A percentile compares a stretch with the other conserved stretches of the same genome.
Evolutionary conservation across 1,140 invertebrate species (phyloP).

Genomic region (Schmidtea mediterranea): DNA sequence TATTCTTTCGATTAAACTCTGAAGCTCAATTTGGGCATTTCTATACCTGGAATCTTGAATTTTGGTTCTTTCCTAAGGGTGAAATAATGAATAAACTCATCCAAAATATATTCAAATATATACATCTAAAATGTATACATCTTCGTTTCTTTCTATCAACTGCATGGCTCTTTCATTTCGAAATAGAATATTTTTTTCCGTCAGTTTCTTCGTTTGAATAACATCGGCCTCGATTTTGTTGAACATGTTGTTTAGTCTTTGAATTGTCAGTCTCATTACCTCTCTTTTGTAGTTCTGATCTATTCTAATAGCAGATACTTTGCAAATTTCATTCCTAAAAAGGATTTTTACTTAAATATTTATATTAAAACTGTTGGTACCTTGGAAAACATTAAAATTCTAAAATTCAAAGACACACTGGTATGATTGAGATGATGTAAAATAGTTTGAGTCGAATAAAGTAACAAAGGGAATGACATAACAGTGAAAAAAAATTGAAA

Average conservation of each 20-base stretch:
- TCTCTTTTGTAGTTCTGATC: constrained; percentile 19
- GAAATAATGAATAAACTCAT: constrained; percentile 18
- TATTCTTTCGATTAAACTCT: constrained; percentile 21
- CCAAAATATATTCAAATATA: too few relatives aligned
- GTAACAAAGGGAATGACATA: too few relatives aligned
- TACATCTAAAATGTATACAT: constrained; percentile 27
- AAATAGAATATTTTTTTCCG: constrained; percentile 20
- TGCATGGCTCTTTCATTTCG: constrained; percentile 17
- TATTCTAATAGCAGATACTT: too few relatives aligned
- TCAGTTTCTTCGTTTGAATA: constrained; percentile 20
- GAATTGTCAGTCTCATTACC: constrained; percentile 26
- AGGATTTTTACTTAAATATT: too few relatives aligned
- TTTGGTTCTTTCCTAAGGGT: constrained; percentile 5
- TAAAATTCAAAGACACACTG: too few relatives aligned
- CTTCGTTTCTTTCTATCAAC: constrained; percentile 25
- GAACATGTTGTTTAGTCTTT: constrained; percentile 24
- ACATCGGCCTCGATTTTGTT: constrained; percentile 25
- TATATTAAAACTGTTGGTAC: too few relatives aligned
- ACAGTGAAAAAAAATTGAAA: too few relatives aligned
- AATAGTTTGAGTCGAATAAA: too few relatives aligned
- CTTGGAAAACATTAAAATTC: too few relatives aligned
- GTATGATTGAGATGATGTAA: too few relatives aligned
- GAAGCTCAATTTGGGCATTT: constrained; percentile 23
- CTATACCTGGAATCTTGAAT: constrained; percentile 21
- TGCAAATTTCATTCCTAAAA: too few relatives aligned